Conservation (phyloP, 2,797 vertebrate genomes). For the Gastrophryne carolinensis region DNA sequence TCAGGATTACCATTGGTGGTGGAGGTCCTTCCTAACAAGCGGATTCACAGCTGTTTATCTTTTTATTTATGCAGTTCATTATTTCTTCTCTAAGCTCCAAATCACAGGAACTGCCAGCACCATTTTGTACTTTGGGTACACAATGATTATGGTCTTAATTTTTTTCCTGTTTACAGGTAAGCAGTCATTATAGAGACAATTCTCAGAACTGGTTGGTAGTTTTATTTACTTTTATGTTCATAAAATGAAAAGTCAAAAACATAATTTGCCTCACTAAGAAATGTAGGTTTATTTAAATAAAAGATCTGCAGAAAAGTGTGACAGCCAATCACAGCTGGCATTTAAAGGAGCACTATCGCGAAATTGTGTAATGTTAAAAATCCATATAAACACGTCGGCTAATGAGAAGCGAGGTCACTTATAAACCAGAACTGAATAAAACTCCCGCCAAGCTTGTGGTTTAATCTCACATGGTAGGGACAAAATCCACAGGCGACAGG, state of each 20-base stretch:
- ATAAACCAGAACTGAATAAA: too few species aligned
- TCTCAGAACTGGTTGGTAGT: not conserved
- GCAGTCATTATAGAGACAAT: conserved; percentile 21
- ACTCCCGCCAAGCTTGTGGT: too few species aligned
- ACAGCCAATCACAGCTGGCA: not conserved
- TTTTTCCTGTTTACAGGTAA: conserved; percentile 92
- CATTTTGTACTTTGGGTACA: conserved; percentile 92
- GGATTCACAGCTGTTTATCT: conserved; percentile 88
- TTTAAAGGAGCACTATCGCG: too few species aligned
- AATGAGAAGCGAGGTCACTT: too few species aligned
- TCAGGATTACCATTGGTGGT: conserved; percentile 92
- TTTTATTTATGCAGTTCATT: conserved; percentile 85
- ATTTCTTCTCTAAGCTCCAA: conserved; percentile 91
- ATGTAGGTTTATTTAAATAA: not conserved
- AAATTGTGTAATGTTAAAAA: too few species aligned
- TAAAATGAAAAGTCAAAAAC: not conserved
- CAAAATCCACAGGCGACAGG: too few species aligned
- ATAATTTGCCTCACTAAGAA: not conserved
- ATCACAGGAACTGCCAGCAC: conserved; percentile 83
- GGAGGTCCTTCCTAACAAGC: conserved; percentile 86
- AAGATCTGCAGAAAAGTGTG: not conserved
- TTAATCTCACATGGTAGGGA: too few species aligned
- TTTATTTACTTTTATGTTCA: not conserved
- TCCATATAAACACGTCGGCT: too few species aligned
- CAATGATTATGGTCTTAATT: conserved; percentile 87